Conservation (phyloP, 1,140 invertebrate genomes). For the Zaprionus nigranus region DNA sequence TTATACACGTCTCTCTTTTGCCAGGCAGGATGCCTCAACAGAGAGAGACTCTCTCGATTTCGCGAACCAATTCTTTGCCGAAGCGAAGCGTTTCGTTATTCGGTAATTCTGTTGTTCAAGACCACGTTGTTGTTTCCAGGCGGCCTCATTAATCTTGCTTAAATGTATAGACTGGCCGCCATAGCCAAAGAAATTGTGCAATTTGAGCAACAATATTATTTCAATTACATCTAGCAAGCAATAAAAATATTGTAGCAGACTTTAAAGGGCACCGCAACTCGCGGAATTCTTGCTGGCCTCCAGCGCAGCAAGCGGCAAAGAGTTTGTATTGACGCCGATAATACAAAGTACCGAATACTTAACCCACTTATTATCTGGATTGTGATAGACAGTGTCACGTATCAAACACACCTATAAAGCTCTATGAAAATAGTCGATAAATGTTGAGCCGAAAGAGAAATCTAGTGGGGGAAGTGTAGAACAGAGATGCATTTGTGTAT, state of each 20-base stretch:
- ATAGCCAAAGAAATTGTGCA: constrained; percentile 60
- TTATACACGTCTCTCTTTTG: constrained; percentile 26
- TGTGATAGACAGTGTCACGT: constrained; percentile 28
- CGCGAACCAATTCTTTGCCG: not conserved
- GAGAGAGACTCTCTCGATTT: not conserved
- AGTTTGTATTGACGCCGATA: constrained; percentile 47
- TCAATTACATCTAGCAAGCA: constrained; percentile 39
- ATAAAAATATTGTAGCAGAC: not conserved
- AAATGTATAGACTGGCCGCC: constrained; percentile 51
- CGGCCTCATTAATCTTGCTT: constrained; percentile 51
- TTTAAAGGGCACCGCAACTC: not conserved
- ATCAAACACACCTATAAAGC: constrained; percentile 11
- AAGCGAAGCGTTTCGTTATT: constrained; percentile 1
- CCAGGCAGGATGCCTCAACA: not conserved
- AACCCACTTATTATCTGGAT: constrained; percentile 50
- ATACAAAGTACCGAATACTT: constrained; percentile 48
- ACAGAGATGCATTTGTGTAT: constrained; percentile 26
- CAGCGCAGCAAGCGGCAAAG: constrained; percentile 1
- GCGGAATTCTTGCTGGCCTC: not conserved
- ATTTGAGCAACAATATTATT: constrained; percentile 65
- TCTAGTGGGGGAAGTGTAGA: not conserved
- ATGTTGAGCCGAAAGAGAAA: not conserved
- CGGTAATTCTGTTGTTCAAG: constrained; percentile 19
- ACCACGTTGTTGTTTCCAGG: constrained; percentile 37
- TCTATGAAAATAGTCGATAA: not conserved